Base-by-base conservation (phyloP, 2,888 invertebrate genomes). In the Noctua janthe region DNA sequence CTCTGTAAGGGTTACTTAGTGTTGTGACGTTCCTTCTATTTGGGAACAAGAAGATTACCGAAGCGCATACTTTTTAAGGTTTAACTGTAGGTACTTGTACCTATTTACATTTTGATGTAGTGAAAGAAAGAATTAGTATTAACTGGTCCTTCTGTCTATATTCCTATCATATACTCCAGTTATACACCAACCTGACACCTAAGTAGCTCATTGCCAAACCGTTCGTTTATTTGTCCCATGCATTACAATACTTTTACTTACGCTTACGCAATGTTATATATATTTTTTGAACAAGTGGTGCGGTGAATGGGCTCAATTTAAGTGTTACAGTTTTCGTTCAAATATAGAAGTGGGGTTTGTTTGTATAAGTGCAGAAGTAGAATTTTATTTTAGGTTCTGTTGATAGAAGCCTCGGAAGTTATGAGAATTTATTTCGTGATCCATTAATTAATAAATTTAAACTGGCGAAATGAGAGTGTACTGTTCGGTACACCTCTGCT, bases 201-300 rank as follows among this genome's bases (percentile, higher is more conserved):
- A 87, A 79, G 85, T 87, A 85, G 86, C 70, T 87, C 86, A 86
- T 87, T 86, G 89, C 87, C 89, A 85, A 87, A 78, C 71, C 66
- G n/a, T 80, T 80, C 83, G 56, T 69, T 76, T 81, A 80, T 83
- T 80, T 79, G 73, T 79, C 82, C 79, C 88, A 87, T 85, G 80
- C 78, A 79, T 71, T 43, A 69, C 43, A 66, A 84, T 74, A 87
- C 88, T 88, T 89, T 88, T 88, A 88, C 89, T 80, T 80, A 13
- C 7, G 17, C 20, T 88, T 89, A 80, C 56, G 77, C 79, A 87
- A 89, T 23, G 23, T 47, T 74, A 39, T 73, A 56, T 74, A 39
- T 73, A 56, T 78, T 83, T 74, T 87, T 79, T 81, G 76, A 56
- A 81, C 89, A 88, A 87, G 87, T 88, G 87, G 15, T 2, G 29